These are phyloP conservation scores for Arrhamphus sclerolepis DNA, from an alignment of 2,797 vertebrate genomes.

Conservation along the genomic window DNA sequence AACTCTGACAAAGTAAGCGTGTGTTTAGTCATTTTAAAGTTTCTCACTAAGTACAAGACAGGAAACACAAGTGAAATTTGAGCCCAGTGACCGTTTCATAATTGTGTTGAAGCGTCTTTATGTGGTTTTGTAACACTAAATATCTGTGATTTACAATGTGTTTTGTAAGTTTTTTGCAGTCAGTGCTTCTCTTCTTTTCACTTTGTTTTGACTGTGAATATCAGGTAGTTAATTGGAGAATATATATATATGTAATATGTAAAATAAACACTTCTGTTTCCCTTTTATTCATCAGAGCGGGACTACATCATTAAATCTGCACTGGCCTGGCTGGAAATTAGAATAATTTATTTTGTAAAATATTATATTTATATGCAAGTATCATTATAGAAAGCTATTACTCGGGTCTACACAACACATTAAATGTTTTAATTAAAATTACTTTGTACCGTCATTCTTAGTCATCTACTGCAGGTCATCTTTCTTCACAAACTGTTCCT, in stretches of 20 bases:
- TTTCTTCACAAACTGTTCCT: conserved; percentile 8
- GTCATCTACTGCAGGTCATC: neutral
- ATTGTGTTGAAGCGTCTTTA: conserved; percentile 10
- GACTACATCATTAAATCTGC: too few relatives aligned
- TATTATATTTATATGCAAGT: too few relatives aligned
- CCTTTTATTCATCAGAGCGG: too few relatives aligned
- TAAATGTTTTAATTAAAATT: too few relatives aligned
- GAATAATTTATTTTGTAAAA: too few relatives aligned
- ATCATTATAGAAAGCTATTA: too few relatives aligned
- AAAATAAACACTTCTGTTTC: too few relatives aligned
- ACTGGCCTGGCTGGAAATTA: too few relatives aligned
- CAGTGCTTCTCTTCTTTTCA: conserved; percentile 38
- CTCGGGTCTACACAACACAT: too few relatives aligned
- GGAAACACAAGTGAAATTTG: conserved; percentile 6
- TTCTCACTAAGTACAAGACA: too few relatives aligned
- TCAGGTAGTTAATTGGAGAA: conserved; percentile 28
- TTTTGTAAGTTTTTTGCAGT: conserved; percentile 57
- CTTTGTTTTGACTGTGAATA: conserved; percentile 30
- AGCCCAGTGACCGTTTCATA: neutral
- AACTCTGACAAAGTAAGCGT: conserved; percentile 1
- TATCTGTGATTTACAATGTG: conserved; percentile 45
- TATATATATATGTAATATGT: conserved; percentile 17
- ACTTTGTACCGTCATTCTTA: neutral
- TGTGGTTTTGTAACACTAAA: conserved; percentile 34
- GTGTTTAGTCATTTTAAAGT: conserved; percentile 1